Evolutionary conservation across 2,888 invertebrate species (phyloP).

Genomic region (Cerastis leucographa): DNA sequence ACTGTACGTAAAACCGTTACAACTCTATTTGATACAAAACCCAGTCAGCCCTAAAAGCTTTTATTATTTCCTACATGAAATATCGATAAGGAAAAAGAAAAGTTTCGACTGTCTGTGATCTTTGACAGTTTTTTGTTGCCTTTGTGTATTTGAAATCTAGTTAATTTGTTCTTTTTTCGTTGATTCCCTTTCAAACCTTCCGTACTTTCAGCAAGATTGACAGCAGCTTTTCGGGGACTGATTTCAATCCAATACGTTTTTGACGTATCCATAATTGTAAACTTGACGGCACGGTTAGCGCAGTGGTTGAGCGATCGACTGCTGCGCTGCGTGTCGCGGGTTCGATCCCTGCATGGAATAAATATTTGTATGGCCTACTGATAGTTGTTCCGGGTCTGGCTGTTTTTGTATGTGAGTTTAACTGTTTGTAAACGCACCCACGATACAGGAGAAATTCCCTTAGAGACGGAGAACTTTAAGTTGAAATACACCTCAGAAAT

Average conservation of each 20-base stretch:
- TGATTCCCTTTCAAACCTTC: not conserved
- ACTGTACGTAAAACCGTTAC: not conserved
- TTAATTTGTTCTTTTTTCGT: not conserved
- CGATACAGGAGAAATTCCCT: no score
- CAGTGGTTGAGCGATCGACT: no score
- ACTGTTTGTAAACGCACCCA: no score
- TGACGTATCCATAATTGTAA: not conserved
- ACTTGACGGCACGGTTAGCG: no score
- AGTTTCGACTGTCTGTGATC: no score
- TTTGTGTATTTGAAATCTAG: no score
- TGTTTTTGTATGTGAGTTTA: no score
- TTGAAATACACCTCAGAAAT: not conserved
- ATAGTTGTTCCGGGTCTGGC: no score
- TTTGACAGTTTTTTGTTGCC: not conserved
- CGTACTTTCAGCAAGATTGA: not conserved
- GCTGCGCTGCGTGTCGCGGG: no score
- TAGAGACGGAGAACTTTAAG: not conserved
- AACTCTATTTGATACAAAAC: not conserved
- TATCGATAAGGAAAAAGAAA: not conserved
- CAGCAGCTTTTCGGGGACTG: not conserved
- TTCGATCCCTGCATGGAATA: no score
- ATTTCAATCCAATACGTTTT: not conserved
- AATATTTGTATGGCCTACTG: no score
- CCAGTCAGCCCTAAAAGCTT: not conserved
- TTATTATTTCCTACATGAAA: not conserved